Evolutionary conservation across 1,140 invertebrate genomes (phyloP), one percentile per base, ranked within the genome.

Genomic region (Euwallacea fornicatus): DNA sequence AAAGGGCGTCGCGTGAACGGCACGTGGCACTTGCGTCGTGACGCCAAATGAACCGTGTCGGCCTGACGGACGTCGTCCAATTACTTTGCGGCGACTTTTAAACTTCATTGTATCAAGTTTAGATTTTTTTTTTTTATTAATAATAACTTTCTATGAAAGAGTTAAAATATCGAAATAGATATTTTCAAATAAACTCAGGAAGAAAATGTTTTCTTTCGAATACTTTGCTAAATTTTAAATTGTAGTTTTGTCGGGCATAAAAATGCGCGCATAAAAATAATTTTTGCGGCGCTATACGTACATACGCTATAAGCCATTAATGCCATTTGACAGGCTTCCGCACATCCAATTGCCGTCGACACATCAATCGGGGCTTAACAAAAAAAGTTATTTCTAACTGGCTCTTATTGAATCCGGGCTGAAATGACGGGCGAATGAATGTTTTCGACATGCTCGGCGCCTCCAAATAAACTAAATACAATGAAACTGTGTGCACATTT

Each of bases 31-130:
- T 69, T 60, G 63, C 56, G 71, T 74, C 64, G 73, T 56, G 64
- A 74, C 71, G 63, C 33, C 63, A 77, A 79, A 79, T 76, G 77
- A 80, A 77, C 74, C 76, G 74, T 75, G 59, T 50, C 72, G 33
- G 59, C 74, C 75, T 73, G 73, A 74, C 75, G 75, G 71, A 77
- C 77, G 76, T 66, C 77, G 77, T 78, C 77, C 77, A 78, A 79
- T 78, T 80, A 78, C 76, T 80, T 79, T 80, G 78, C 70, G 78
- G 77, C 50, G 70, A 72, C 56, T 71, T 71, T 33, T 33, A 33
- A 33, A 33, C 21, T 33, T 33, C 1, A 33, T 33, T 33, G 21
- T 33, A 33, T 33, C 21, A 33, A 33, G 21, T 33, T 33, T 33
- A 4, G 21, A 33, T 33, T 33, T 33, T 1, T 33, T 33, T 33